Conservation (phyloP, 30 jellyfish, hydroid and myxozoan genomes). For the Hydra vulgaris region DNA sequence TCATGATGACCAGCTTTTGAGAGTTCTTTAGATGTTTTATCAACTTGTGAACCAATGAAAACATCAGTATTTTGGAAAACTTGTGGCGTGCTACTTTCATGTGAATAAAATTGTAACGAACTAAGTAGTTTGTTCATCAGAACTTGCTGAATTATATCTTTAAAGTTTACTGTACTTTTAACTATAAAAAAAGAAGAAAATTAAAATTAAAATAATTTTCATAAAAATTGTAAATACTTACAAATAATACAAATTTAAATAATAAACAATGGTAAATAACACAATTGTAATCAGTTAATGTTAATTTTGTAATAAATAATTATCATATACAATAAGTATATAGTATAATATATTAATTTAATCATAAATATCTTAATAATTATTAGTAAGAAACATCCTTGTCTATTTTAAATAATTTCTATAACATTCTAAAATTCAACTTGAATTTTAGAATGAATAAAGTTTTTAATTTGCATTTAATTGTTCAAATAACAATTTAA, state of each 20-base stretch:
- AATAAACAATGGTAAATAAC: too few species aligned
- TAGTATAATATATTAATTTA: too few species aligned
- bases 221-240: conserved; percentile 3
- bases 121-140: conserved; percentile 48
- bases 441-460: too few species aligned
- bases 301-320: neutral
- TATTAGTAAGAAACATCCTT: too few species aligned
- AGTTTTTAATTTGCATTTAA: too few species aligned
- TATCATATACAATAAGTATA: too few species aligned
- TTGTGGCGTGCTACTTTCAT: neutral
- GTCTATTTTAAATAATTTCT: too few species aligned
- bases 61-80: neutral
- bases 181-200: conserved; percentile 4
- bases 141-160: conserved; percentile 71
- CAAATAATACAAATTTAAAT: too few species aligned
- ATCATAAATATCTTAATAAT: too few species aligned
- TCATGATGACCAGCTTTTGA: conserved; percentile 24
- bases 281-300: too few species aligned
- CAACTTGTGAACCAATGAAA: conserved; percentile 2
- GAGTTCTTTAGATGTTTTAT: conserved; percentile 17
- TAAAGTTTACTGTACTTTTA: conserved; percentile 33
- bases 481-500: too few species aligned
- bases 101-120: conserved; percentile 12
- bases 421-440: too few species aligned
- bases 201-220: neutral